Evolutionary conservation across 2,888 invertebrate genomes (phyloP), one percentile per base, ranked within the genome.

Genomic region (Brenthis hecate): DNA sequence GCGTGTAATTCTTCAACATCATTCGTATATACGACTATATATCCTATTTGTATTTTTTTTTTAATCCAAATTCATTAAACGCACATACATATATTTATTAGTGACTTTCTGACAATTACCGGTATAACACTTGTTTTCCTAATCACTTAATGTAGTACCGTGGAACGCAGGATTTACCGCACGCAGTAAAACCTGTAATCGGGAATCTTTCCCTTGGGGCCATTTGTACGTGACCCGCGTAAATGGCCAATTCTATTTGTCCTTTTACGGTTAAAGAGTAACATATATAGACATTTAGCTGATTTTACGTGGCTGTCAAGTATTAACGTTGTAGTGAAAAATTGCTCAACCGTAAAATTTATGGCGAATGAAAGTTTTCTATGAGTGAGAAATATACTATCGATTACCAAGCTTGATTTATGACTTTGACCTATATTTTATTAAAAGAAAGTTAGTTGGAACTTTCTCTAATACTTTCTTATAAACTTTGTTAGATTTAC

Each of bases 211-310:
- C 81, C 79, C 78, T 8, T 23, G 77, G 76, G 78, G 66, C 74
- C 73, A 71, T 72, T 73, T 66, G 70, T 74, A 85, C 83, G 85
- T 85, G 87, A 82, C 81, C 73, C 72, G 79, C 76, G 74, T 83
- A 74, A 78, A 79, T 77, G 74, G 73, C 67, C 76, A 66, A 73
- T 72, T 73, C 66, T 69, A 66, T 72, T 68, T 71, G 73, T 74
- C 69, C 73, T 68, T 74, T 74, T 73, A 68, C 67, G 67, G 63
- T 61, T 64, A 67, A 53, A 64, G 54, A 69, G 58, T 62, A 65
- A 67, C 54, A 63, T 62, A 65, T 69, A 66, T 68, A 61, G 66
- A 47, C 69, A 68, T 72, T 73, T 71, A 73, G 66, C 62, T 56
- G 65, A 68, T 62, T 71, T 65, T 56, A 65, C 53, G 51, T 66